These are phyloP conservation scores for Silurus aristotelis DNA, from an alignment of 2,797 vertebrate genomes.

Conservation along the genomic window DNA sequence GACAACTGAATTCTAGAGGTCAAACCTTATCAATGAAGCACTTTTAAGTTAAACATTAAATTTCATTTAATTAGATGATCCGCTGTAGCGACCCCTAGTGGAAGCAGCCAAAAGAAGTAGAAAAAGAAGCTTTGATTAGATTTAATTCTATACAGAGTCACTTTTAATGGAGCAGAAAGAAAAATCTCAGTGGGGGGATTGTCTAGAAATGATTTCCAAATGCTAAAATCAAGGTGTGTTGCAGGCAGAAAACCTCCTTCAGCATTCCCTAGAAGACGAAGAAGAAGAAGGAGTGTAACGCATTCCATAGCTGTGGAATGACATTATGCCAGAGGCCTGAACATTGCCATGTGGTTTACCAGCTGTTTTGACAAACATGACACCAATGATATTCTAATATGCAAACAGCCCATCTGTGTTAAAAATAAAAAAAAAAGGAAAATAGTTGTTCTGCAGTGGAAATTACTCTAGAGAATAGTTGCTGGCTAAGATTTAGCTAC, in stretches of 20 bases:
- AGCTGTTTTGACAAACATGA: slow-evolving; percentile 24
- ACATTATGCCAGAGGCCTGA: not conserved
- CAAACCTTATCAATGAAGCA: no score
- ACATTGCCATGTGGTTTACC: slow-evolving; percentile 16
- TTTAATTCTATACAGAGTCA: not conserved
- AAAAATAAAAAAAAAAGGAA: not conserved
- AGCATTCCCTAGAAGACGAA: not conserved
- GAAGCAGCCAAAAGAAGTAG: no score
- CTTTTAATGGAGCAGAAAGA: not conserved
- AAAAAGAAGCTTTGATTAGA: no score
- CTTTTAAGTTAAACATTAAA: no score
- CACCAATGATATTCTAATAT: slow-evolving; percentile 24
- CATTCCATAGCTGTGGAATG: not conserved
- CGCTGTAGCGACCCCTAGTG: no score
- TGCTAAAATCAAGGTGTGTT: not conserved
- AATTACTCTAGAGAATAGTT: not conserved
- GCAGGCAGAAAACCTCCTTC: not conserved
- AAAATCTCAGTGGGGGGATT: no score
- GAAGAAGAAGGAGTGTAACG: not conserved
- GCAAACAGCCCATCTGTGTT: slow-evolving; percentile 23
- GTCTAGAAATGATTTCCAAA: not conserved
- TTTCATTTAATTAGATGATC: no score
- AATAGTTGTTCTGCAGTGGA: not conserved
- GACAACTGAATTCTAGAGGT: no score
- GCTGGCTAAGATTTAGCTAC: not conserved